Conservation (phyloP, 2,797 vertebrate species). For the Chiloscyllium punctatum region DNA sequence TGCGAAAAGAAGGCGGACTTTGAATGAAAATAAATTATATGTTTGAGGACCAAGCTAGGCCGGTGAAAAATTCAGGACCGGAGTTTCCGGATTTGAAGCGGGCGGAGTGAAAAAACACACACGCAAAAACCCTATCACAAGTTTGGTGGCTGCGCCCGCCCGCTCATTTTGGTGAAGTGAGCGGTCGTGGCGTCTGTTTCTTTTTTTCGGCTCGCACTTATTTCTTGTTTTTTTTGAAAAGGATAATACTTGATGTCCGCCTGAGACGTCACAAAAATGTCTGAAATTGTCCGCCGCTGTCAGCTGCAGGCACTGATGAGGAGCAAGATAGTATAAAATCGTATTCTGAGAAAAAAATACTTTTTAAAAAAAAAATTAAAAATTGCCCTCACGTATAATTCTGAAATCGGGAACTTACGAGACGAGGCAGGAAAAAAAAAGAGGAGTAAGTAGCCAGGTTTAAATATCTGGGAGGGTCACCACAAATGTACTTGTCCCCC, state of each 20-base stretch:
- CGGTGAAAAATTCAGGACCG: neutral
- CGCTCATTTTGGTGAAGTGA: constrained; percentile 2
- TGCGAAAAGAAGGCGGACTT: neutral
- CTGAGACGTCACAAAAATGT: constrained; percentile 29
- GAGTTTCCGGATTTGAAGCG: neutral
- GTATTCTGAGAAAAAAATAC: neutral
- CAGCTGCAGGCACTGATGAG: constrained; percentile 3
- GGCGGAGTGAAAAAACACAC: neutral
- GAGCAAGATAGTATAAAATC: neutral
- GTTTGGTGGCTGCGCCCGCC: neutral
- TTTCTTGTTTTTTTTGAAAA: constrained; percentile 27
- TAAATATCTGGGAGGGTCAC: neutral
- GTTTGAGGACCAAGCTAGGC: neutral
- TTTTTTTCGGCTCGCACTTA: neutral
- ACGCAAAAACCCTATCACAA: neutral
- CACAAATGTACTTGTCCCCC: neutral
- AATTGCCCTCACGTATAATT: constrained; percentile 14
- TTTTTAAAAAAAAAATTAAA: neutral
- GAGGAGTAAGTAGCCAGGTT: constrained; percentile 22
- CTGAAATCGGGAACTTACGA: constrained; percentile 13
- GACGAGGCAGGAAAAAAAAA: neutral
- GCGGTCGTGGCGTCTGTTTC: neutral
- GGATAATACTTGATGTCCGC: constrained; percentile 18
- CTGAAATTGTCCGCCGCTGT: constrained; percentile 22
- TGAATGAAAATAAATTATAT: neutral